Percentiles rank a stretch among this genome's conserved stretches.
Conservation (phyloP, 2,113 vertebrate genomes). For the Pseudolaguvia tuberculata region DNA sequence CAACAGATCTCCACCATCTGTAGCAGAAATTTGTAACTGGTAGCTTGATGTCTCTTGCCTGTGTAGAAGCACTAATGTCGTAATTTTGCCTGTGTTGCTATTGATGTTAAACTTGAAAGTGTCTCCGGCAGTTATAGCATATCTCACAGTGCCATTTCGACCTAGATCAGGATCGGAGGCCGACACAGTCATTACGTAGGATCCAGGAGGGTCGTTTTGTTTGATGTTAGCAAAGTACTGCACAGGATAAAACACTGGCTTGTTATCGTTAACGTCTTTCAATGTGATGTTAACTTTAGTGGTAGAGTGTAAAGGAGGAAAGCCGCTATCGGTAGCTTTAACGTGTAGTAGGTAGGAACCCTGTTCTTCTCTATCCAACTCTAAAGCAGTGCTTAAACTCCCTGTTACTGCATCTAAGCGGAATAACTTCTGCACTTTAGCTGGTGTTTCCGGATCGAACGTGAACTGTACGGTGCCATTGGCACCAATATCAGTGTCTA, state of each 20-base stretch:
- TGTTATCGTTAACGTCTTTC: slow-evolving; percentile 91
- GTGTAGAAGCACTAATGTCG: slow-evolving; percentile 82
- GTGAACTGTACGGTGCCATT: slow-evolving; percentile 89
- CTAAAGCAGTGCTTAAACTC: slow-evolving; percentile 72
- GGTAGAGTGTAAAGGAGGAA: slow-evolving; percentile 77
- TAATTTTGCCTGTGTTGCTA: slow-evolving; percentile 80
- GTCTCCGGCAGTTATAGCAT: slow-evolving; percentile 86
- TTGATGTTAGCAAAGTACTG: slow-evolving; percentile 95
- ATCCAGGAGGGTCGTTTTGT: slow-evolving; percentile 88
- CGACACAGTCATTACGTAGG: slow-evolving; percentile 80
- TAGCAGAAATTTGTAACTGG: slow-evolving; percentile 85
- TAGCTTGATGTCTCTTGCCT: slow-evolving; percentile 91
- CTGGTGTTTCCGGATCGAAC: slow-evolving; percentile 76
- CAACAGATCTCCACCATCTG: slow-evolving; percentile 82
- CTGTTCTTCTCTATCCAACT: slow-evolving; percentile 87
- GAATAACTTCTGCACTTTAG: slow-evolving; percentile 69
- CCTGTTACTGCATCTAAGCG: slow-evolving; percentile 81
- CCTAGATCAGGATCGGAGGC: slow-evolving; percentile 88
- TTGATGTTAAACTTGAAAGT: slow-evolving; percentile 84
- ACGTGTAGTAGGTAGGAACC: slow-evolving; percentile 76
- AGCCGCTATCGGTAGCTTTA: slow-evolving; percentile 80
- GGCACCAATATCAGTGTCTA: slow-evolving; percentile 86
- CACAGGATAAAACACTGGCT: slow-evolving; percentile 88
- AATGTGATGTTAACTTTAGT: slow-evolving; percentile 81
- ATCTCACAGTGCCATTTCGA: slow-evolving; percentile 85